These are phyloP conservation scores for Limnothrissa miodon DNA, from an alignment of 2,113 vertebrate species.

Conservation along the genomic window DNA sequence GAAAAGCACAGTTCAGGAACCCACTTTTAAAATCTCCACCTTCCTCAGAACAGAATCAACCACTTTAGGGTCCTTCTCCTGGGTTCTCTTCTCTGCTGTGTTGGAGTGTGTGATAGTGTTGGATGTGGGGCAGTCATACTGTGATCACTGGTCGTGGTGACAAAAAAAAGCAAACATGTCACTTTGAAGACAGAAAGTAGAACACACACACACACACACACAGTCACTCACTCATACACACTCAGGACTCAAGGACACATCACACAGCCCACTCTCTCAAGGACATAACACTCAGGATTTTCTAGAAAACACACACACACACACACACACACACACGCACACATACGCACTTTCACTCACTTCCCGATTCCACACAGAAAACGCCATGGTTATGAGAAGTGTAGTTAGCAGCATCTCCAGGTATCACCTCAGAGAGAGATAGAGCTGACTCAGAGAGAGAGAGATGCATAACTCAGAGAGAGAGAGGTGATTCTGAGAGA, in stretches of 20 bases:
- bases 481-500: too few species aligned
- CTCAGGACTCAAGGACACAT: too few species aligned
- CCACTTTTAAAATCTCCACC: too few species aligned
- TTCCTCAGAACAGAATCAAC: too few species aligned
- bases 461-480: too few species aligned
- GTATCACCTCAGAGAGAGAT: background rate
- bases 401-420: background rate
- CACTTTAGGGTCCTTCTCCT: too few species aligned
- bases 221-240: background rate
- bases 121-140: background rate
- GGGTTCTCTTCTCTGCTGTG: background rate
- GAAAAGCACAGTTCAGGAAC: too few species aligned
- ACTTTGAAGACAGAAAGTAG: background rate
- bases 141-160: background rate
- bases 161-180: background rate
- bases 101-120: background rate
- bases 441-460: too few species aligned
- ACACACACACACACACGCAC: background rate
- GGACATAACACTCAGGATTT: too few species aligned
- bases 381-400: background rate
- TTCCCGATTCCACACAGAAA: background rate
- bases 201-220: background rate
- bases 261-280: too few species aligned
- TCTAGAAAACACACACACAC: background rate
- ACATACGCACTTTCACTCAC: too few species aligned